A percentile compares a stretch with the other conserved stretches of the same genome.
These are phyloP conservation scores for Buphagus erythrorhynchus DNA, from an alignment of 2,797 vertebrate genomes.

Conservation along the genomic window DNA sequence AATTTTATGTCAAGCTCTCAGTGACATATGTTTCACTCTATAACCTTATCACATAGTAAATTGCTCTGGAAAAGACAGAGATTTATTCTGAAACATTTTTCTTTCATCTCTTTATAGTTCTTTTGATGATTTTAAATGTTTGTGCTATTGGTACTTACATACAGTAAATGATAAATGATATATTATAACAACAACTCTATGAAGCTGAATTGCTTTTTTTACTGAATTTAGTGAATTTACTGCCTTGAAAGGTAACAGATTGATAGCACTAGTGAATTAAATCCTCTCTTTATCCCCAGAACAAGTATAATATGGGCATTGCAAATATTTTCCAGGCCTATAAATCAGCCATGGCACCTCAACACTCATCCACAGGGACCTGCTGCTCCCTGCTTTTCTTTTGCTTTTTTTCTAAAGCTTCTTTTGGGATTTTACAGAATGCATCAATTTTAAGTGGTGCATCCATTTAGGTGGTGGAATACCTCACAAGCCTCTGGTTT, in stretches of 20 bases:
- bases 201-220: slow-evolving; percentile 70
- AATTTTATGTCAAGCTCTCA: slow-evolving; percentile 18
- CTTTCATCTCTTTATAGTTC: slow-evolving; percentile 61
- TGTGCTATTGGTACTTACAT: slow-evolving; percentile 70
- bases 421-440: not conserved
- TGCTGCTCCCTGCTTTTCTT: not conserved
- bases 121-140: slow-evolving; percentile 72
- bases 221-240: slow-evolving; percentile 58
- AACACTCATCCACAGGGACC: not conserved
- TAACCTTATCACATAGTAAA: slow-evolving; percentile 38
- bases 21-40: not conserved
- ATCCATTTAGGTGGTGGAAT: accelerated
- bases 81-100: slow-evolving; percentile 67
- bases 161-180: slow-evolving; percentile 71
- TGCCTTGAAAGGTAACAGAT: slow-evolving; percentile 72
- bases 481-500: not conserved
- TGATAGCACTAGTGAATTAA: slow-evolving; percentile 62
- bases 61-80: slow-evolving; percentile 33
- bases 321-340: not conserved
- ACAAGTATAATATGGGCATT: not conserved
- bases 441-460: not conserved
- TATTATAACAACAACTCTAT: slow-evolving; percentile 58
- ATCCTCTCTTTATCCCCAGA: slow-evolving; percentile 66
- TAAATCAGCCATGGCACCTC: slow-evolving; percentile 37
- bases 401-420: not conserved